Conservation (phyloP, 2,888 invertebrate genomes). For the Chromoteleia sp. region DNA sequence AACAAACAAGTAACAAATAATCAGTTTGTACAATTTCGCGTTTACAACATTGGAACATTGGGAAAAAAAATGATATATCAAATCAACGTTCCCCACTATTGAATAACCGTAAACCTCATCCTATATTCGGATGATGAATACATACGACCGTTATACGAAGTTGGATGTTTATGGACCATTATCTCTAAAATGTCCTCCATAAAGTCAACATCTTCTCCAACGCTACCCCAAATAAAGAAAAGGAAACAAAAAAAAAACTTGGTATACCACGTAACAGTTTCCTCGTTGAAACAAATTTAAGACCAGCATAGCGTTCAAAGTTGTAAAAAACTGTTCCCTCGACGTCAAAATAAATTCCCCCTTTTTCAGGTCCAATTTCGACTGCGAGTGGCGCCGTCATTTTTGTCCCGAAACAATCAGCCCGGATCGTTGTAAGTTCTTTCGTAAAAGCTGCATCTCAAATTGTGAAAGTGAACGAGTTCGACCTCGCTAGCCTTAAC, state of each 20-base stretch:
- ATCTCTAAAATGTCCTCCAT: conserved; percentile 1
- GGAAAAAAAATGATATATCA: neutral
- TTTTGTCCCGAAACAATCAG: conserved; percentile 1
- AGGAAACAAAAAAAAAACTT: neutral
- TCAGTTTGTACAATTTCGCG: too few species aligned
- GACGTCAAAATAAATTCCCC: conserved; percentile 45
- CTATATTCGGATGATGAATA: neutral
- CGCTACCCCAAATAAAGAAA: neutral
- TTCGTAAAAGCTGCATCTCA: conserved; percentile 26
- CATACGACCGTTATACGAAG: neutral
- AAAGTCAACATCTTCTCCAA: neutral
- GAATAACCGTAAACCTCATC: neutral
- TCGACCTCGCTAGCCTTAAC: too few species aligned
- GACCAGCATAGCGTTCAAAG: neutral
- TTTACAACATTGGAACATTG: neutral
- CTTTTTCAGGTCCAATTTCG: conserved; percentile 38
- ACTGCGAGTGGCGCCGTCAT: conserved; percentile 17
- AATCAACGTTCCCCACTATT: neutral
- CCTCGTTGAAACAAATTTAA: conserved; percentile 20
- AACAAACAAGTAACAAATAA: too few species aligned
- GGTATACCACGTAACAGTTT: neutral
- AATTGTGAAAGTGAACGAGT: conserved; percentile 10
- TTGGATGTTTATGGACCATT: conserved; percentile 7
- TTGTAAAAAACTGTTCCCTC: conserved; percentile 30
- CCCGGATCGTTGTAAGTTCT: neutral